Evolutionary conservation across 1,140 invertebrate species (phyloP).

Genomic region (Pygmarrhopalites habei): DNA sequence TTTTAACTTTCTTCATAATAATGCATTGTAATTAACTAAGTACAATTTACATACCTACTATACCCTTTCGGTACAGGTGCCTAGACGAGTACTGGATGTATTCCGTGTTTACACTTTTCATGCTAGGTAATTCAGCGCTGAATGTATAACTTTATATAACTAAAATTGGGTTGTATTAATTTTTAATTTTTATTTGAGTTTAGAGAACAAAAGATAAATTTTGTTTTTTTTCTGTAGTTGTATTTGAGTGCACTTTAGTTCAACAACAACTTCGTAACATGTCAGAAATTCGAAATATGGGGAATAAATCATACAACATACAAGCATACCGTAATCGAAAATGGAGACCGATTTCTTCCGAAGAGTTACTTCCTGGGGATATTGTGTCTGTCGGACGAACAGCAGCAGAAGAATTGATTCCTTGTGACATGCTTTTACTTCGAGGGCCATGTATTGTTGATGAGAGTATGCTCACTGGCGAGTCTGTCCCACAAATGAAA

Average conservation of each 20-base stretch:
- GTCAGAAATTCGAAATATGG: slow-evolving; percentile 99
- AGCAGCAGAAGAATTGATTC: slow-evolving; percentile 81
- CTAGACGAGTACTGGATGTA: slow-evolving; percentile 98
- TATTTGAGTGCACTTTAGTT: slow-evolving; percentile 96
- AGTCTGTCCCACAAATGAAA: slow-evolving; percentile 99
- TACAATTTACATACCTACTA: no score
- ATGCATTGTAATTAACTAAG: no score
- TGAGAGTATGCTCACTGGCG: slow-evolving; percentile 92
- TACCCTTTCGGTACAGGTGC: no score
- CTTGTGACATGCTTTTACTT: slow-evolving; percentile 92
- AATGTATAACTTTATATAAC: no score
- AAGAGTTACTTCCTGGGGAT: slow-evolving; percentile 91
- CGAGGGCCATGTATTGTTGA: slow-evolving; percentile 93
- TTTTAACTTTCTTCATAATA: no score
- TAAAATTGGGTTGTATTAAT: no score
- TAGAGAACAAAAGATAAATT: no score
- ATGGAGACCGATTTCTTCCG: slow-evolving; percentile 80
- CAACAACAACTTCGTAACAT: slow-evolving; percentile 97
- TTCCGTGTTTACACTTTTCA: slow-evolving; percentile 92
- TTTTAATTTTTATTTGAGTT: no score
- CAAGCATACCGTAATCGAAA: slow-evolving; percentile 86
- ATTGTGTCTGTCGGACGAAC: slow-evolving; percentile 77
- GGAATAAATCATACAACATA: slow-evolving; percentile 90
- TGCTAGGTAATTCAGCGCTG: no score
- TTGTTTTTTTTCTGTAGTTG: no score